A percentile compares a stretch with the other conserved stretches of the same genome.
phyloP scores from a whole-genome alignment of 2,797 vertebrate species.

The Syndactyla subalaris region DNA sequence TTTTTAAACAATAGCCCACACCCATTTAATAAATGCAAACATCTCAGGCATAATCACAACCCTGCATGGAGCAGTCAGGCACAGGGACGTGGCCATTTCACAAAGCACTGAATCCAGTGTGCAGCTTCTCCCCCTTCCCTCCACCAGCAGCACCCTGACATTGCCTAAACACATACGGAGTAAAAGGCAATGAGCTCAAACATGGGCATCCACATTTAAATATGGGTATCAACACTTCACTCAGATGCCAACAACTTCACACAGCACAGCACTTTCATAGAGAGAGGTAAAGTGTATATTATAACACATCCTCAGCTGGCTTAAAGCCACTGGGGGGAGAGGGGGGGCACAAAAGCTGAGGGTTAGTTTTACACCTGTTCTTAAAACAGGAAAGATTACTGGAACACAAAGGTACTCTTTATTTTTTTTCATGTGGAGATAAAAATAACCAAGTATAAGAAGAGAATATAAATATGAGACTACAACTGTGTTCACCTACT shows the following conservation, averaged over 20 bases:
- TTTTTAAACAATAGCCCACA: neutral
- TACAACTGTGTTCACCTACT: neutral
- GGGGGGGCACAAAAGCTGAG: neutral
- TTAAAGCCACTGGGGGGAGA: accelerated
- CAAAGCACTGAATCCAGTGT: neutral
- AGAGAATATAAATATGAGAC: neutral
- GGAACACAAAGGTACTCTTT: neutral
- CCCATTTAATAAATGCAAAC: neutral
- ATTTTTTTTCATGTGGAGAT: neutral
- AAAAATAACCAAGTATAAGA: neutral
- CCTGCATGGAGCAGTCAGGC: neutral
- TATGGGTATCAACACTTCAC: neutral
- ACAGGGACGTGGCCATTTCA: neutral
- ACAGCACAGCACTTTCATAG: accelerated
- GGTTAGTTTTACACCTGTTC: neutral
- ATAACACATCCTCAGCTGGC: neutral
- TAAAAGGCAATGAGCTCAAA: accelerated
- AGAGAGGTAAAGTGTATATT: neutral
- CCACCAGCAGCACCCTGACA: neutral
- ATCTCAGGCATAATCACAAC: neutral
- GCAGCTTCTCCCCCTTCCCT: neutral
- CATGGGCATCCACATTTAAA: accelerated
- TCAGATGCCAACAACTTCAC: neutral
- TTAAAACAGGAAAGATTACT: neutral
- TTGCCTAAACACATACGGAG: accelerated